Conservation (phyloP, 2,797 vertebrate species). For the Botia almorhae region DNA sequence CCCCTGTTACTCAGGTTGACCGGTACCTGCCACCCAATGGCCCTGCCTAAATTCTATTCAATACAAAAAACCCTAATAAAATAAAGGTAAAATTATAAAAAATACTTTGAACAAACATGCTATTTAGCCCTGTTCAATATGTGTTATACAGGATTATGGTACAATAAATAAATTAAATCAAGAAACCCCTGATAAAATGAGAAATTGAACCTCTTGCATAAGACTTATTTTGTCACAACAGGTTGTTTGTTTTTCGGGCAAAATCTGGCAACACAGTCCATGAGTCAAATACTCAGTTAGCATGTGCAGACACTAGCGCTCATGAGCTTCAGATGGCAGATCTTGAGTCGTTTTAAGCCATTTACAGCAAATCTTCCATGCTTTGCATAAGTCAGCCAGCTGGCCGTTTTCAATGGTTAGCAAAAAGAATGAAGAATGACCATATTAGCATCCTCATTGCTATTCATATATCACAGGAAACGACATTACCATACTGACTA, state of each 20-base stretch:
- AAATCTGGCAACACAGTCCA: background rate
- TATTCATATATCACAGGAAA: slow-evolving; percentile 31
- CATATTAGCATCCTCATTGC: slow-evolving; percentile 25
- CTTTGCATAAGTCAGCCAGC: slow-evolving; percentile 30
- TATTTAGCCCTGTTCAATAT: no score
- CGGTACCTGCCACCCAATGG: background rate
- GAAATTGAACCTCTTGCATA: no score
- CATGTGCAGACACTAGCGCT: background rate
- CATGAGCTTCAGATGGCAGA: slow-evolving; percentile 4
- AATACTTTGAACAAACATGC: no score
- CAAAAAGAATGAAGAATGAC: slow-evolving; percentile 21
- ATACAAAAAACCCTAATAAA: no score
- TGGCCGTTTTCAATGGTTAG: slow-evolving; percentile 13
- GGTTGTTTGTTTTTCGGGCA: no score
- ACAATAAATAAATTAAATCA: no score
- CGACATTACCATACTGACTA: slow-evolving; percentile 22
- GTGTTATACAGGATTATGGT: no score
- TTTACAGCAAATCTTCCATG: slow-evolving; percentile 5
- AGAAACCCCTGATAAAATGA: no score
- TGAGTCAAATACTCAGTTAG: background rate
- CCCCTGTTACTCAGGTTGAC: background rate
- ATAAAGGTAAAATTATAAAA: no score
- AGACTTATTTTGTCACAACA: no score
- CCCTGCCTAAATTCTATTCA: no score
- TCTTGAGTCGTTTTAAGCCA: background rate